Percentiles rank a stretch among this genome's conserved stretches.
phyloP scores from a whole-genome alignment of 2,113 vertebrate genomes.

The Tyrannus savana region DNA sequence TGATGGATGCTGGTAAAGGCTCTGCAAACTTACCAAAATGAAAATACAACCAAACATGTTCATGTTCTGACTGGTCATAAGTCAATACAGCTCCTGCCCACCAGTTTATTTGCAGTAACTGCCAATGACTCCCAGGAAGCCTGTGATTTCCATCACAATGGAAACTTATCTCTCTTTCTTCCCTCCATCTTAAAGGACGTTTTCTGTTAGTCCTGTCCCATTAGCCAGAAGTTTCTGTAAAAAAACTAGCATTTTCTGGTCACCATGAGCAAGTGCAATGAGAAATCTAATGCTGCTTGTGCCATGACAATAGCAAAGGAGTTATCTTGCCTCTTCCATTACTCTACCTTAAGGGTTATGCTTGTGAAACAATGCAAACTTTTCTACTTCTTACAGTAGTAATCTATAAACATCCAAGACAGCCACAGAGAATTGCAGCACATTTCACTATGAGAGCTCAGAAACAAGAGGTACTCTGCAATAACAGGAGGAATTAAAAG shows the following conservation, averaged over 20 bases:
- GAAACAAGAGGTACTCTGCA: neutral
- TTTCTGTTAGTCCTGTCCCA: neutral
- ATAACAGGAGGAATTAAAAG: neutral
- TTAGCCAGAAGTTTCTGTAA: neutral
- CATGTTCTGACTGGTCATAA: neutral
- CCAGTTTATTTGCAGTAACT: neutral
- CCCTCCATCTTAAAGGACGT: neutral
- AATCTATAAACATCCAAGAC: neutral
- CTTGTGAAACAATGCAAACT: neutral
- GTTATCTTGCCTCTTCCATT: neutral
- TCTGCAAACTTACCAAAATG: neutral
- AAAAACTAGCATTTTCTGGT: neutral
- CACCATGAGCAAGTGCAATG: neutral
- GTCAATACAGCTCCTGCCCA: neutral
- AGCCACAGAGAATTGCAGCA: neutral
- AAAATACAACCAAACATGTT: neutral
- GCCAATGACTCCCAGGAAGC: neutral
- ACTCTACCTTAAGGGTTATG: neutral
- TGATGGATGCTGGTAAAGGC: neutral
- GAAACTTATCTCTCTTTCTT: neutral
- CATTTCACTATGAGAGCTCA: neutral
- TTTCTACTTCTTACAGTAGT: neutral
- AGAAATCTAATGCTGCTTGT: neutral
- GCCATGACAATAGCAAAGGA: neutral
- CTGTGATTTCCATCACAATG: neutral